phyloP scores from a whole-genome alignment of 2,888 invertebrate genomes.

The Polyommatus iphigenia region DNA sequence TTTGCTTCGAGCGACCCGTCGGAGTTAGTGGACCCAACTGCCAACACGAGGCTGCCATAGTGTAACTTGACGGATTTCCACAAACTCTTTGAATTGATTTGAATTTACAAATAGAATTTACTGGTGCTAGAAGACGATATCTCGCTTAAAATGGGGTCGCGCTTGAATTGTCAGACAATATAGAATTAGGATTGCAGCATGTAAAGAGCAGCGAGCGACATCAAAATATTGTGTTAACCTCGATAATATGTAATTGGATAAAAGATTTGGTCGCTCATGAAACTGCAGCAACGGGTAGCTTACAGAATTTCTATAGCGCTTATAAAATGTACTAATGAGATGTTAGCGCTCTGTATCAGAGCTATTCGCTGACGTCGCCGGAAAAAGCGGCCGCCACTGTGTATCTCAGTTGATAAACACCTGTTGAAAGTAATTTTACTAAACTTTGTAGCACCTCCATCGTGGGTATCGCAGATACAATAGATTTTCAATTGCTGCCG shows the following conservation, averaged over 20 bases:
- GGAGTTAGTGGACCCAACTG: slow-evolving; percentile 24
- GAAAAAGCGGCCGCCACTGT: slow-evolving; percentile 61
- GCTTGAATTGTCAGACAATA: slow-evolving; percentile 31
- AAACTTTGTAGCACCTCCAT: no score
- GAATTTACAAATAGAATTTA: slow-evolving; percentile 32
- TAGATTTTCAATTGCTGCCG: no score
- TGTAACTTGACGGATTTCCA: slow-evolving; percentile 11
- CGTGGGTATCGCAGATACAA: no score
- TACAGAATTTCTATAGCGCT: slow-evolving; percentile 60
- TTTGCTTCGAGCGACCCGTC: slow-evolving; percentile 15
- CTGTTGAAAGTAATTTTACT: neutral
- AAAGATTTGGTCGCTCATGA: neutral
- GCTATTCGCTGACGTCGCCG: slow-evolving; percentile 56
- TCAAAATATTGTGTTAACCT: neutral
- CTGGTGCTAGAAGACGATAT: slow-evolving; percentile 41
- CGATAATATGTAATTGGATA: slow-evolving; percentile 1
- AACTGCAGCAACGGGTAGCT: slow-evolving; percentile 36
- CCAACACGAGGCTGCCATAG: slow-evolving; percentile 17
- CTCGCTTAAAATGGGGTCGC: slow-evolving; percentile 32
- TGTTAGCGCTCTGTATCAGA: slow-evolving; percentile 75
- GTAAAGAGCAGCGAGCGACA: neutral
- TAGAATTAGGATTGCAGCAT: slow-evolving; percentile 8
- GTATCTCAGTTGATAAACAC: slow-evolving; percentile 34
- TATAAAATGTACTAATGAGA: slow-evolving; percentile 52
- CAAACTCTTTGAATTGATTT: slow-evolving; percentile 34